These are phyloP conservation scores for Halichondria panicea DNA, from an alignment of 37 sponge, comb jelly and placozoan genomes.

Conservation along the genomic window DNA sequence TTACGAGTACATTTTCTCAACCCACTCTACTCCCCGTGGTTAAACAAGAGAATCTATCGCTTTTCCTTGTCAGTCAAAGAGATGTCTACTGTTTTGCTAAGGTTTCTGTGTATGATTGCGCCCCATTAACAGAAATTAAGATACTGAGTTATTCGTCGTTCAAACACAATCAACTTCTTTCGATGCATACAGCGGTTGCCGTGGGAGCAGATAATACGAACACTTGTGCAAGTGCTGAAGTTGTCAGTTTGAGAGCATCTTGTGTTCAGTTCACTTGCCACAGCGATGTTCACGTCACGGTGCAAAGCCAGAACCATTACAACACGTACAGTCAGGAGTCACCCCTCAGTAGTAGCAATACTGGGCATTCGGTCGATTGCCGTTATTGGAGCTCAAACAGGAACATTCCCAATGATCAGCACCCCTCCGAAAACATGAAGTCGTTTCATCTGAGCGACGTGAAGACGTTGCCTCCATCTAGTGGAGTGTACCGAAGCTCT, in stretches of 20 bases:
- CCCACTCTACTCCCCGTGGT: too few species aligned
- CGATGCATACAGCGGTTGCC: neutral
- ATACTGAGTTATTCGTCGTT: slow-evolving; percentile 3
- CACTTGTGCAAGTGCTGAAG: neutral
- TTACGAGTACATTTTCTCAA: too few species aligned
- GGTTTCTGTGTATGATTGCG: slow-evolving; percentile 27
- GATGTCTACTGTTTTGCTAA: slow-evolving; percentile 24
- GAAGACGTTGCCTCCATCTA: neutral
- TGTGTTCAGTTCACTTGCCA: slow-evolving; percentile 30
- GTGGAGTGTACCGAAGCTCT: neutral
- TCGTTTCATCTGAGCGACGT: slow-evolving; percentile 12
- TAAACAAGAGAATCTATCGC: neutral
- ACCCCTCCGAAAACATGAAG: slow-evolving; percentile 15
- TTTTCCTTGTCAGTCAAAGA: neutral
- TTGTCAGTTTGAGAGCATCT: neutral
- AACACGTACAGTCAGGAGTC: neutral
- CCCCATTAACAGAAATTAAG: slow-evolving; percentile 11
- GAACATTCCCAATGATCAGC: neutral
- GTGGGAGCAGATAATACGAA: neutral
- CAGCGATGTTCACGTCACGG: slow-evolving; percentile 14
- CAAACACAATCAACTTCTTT: neutral
- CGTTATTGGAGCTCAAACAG: slow-evolving; percentile 28
- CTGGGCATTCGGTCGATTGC: neutral
- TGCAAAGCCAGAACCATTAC: neutral
- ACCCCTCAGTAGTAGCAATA: too few species aligned